Percentiles rank a stretch among this genome's conserved stretches.
phyloP scores from a whole-genome alignment of 2,113 vertebrate species.

The Empidonax traillii region DNA sequence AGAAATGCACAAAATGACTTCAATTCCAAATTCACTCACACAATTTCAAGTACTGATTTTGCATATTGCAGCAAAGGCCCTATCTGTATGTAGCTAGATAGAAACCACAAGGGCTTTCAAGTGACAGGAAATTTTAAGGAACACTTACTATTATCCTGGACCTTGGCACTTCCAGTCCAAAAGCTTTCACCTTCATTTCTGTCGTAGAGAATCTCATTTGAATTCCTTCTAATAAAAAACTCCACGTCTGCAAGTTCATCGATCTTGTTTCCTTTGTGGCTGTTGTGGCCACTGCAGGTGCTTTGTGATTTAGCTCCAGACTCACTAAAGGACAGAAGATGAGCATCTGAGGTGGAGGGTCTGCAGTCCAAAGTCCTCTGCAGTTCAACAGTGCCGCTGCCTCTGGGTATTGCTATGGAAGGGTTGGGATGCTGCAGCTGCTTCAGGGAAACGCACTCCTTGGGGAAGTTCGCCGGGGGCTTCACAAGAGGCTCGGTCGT shows the following conservation, averaged over 20 bases:
- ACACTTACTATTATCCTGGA: constrained; percentile 73
- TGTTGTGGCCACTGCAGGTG: background rate
- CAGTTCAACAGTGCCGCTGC: constrained; percentile 27
- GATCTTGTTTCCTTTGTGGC: constrained; percentile 41
- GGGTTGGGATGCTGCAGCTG: constrained; percentile 24
- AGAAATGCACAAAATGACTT: background rate
- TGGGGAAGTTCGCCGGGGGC: constrained; percentile 40
- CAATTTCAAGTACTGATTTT: background rate
- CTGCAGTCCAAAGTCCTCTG: constrained; percentile 68
- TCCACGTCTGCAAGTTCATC: constrained; percentile 52
- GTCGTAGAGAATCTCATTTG: constrained; percentile 50
- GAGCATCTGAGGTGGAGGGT: constrained; percentile 66
- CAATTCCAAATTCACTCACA: background rate
- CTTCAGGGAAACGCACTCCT: constrained; percentile 44
- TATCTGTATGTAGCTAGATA: background rate
- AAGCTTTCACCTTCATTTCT: constrained; percentile 64
- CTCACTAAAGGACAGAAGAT: constrained; percentile 17
- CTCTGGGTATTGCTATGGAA: constrained; percentile 35
- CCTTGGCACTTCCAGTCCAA: constrained; percentile 67
- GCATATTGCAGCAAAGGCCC: rapidly evolving
- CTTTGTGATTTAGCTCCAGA: constrained; percentile 45
- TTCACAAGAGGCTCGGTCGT: constrained; percentile 35
- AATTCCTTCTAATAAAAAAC: constrained; percentile 45
- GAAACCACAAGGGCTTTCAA: background rate
- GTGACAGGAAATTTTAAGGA: background rate